phyloP scores from a whole-genome alignment of 2,888 invertebrate genomes.

The Amiota communis region DNA sequence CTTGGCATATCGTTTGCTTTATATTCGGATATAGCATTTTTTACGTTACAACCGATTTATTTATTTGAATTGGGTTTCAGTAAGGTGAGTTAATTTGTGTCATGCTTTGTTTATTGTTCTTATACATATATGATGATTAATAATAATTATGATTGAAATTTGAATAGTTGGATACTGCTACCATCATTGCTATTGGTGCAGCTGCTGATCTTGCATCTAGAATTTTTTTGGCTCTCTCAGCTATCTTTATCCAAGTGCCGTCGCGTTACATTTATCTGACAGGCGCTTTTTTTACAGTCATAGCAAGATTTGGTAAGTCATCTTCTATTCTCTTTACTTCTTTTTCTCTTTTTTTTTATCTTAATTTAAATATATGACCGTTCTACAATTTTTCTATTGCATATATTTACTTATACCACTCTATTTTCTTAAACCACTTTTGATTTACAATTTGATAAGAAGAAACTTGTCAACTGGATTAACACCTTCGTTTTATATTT shows the following conservation, averaged over 20 bases:
- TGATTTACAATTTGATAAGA: too few species aligned
- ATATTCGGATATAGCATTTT: constrained; percentile 81
- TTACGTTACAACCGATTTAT: constrained; percentile 79
- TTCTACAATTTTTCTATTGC: too few species aligned
- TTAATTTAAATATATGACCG: too few species aligned
- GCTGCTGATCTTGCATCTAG: constrained; percentile 80
- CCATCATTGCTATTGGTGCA: constrained; percentile 81
- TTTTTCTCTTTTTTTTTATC: too few species aligned
- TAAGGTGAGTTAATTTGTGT: constrained; percentile 54
- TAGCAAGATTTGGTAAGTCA: constrained; percentile 80
- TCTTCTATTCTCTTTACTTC: too few species aligned
- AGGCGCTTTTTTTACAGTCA: constrained; percentile 79
- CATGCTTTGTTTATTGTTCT: not conserved
- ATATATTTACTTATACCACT: too few species aligned
- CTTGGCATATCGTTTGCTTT: constrained; percentile 81
- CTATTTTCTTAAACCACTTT: too few species aligned
- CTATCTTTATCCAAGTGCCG: constrained; percentile 77
- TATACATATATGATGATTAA: not conserved
- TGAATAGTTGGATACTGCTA: constrained; percentile 77
- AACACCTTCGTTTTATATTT: too few species aligned
- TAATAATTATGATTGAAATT: not conserved
- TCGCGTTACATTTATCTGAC: constrained; percentile 79
- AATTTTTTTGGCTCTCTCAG: constrained; percentile 77
- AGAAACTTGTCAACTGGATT: too few species aligned
- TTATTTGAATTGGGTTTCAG: constrained; percentile 68